Conservation (phyloP, 2,113 vertebrate genomes). For the Gymnobelideus leadbeateri region DNA sequence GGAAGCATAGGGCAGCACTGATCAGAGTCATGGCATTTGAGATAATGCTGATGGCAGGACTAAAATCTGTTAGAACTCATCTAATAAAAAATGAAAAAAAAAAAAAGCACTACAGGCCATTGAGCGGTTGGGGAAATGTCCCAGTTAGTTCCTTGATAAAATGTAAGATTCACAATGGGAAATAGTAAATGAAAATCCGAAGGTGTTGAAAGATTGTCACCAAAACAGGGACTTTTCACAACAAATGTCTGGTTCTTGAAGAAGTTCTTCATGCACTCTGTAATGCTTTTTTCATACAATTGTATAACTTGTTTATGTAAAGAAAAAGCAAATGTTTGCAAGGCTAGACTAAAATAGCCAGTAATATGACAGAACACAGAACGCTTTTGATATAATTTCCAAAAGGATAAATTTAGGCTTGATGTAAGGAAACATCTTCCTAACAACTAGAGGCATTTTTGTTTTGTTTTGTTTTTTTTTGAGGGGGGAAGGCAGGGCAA, state of each 20-base stretch:
- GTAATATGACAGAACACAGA: not conserved
- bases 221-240: not conserved
- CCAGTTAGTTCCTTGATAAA: constrained; percentile 15
- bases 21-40: constrained; percentile 41
- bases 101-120: constrained; percentile 18
- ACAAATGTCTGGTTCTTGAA: not conserved
- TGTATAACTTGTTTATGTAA: not conserved
- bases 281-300: not conserved
- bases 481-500: too few relatives aligned
- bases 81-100: constrained; percentile 36
- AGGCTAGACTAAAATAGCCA: not conserved
- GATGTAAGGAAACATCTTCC: not conserved
- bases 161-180: constrained; percentile 30
- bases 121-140: not conserved
- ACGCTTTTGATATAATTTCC: not conserved
- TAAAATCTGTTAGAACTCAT: constrained; percentile 41
- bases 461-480: too few relatives aligned
- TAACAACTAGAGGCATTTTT: not conserved
- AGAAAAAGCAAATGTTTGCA: not conserved
- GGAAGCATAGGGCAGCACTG: not conserved
- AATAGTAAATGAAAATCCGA: not conserved
- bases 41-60: constrained; percentile 38
- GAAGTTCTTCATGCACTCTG: not conserved
- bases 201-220: constrained; percentile 25
- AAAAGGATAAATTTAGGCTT: not conserved